These are phyloP conservation scores for Drosophila obscura DNA, from an alignment of 1,140 invertebrate species.

Conservation along the genomic window DNA sequence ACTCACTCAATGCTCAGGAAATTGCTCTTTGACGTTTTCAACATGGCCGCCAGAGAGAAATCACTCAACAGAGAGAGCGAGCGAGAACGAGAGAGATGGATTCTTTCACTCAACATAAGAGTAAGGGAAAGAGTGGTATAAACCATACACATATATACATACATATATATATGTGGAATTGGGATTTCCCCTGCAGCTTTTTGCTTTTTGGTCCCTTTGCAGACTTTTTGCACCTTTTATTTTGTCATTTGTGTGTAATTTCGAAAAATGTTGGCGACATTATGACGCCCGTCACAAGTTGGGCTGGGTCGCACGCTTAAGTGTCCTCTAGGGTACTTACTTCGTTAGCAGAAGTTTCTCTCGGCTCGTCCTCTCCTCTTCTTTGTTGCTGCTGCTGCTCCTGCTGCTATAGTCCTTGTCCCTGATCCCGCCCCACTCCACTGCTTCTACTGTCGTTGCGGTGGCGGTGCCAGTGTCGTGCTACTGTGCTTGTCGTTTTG, in stretches of 20 bases:
- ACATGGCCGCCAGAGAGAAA: conserved; percentile 69
- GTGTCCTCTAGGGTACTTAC: conserved; percentile 83
- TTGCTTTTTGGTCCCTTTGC: conserved; percentile 51
- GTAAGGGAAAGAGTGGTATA: conserved; percentile 6
- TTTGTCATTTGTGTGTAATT: conserved; percentile 81
- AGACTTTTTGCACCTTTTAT: conserved; percentile 80
- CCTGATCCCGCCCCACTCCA: conserved; percentile 9
- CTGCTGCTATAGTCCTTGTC: conserved; percentile 31
- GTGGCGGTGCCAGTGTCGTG: conserved; percentile 28
- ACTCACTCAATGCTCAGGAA: conserved; percentile 31
- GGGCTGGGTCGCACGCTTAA: conserved; percentile 78
- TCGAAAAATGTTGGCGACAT: conserved; percentile 80
- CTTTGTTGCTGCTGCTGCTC: conserved; percentile 23
- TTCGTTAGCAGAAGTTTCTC: conserved; percentile 82
- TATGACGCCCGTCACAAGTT: conserved; percentile 58
- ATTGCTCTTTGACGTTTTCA: conserved; percentile 54
- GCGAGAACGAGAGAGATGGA: background rate
- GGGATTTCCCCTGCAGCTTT: conserved; percentile 33
- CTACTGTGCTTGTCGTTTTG: conserved; percentile 74
- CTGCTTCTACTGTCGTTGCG: conserved; percentile 12
- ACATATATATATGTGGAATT: too few relatives aligned
- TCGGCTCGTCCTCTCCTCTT: conserved; percentile 46
- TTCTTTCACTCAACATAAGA: conserved; percentile 28
- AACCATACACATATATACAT: too few relatives aligned
- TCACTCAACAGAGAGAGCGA: conserved; percentile 27